phyloP scores from a whole-genome alignment of 2,113 vertebrate species.

The Lota lota region DNA sequence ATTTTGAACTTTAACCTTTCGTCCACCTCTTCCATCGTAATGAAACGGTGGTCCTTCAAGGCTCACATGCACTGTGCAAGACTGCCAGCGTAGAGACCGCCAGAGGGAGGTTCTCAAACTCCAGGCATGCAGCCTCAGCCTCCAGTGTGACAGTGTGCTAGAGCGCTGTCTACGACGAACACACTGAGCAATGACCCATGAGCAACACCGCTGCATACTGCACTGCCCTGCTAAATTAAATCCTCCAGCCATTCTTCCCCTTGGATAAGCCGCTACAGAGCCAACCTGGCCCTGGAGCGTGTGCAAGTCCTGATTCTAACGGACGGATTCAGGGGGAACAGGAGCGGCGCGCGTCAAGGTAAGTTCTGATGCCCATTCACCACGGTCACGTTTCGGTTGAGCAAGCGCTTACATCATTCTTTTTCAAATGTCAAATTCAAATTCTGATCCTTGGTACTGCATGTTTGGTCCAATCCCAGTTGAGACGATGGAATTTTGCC shows the following conservation, averaged over 20 bases:
- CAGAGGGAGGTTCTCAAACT: too few species aligned
- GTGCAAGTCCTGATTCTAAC: constrained; percentile 45
- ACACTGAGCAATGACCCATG: constrained; percentile 58
- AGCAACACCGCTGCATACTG: constrained; percentile 34
- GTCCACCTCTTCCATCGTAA: too few species aligned
- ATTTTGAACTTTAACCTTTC: too few species aligned
- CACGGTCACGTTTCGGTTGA: neutral
- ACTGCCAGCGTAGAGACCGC: too few species aligned
- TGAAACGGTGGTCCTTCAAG: too few species aligned
- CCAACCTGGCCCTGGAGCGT: constrained; percentile 45
- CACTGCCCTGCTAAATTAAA: constrained; percentile 49
- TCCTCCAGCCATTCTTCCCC: constrained; percentile 59
- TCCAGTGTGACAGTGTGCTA: constrained; percentile 42
- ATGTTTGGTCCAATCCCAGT: too few species aligned
- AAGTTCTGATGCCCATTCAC: constrained; percentile 24
- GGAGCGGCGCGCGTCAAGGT: constrained; percentile 32
- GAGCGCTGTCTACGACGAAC: constrained; percentile 40
- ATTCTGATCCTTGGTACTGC: too few species aligned
- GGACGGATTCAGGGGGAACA: constrained; percentile 8
- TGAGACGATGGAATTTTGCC: too few species aligned
- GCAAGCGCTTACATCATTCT: too few species aligned
- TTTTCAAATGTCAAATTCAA: too few species aligned
- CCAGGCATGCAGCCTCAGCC: too few species aligned
- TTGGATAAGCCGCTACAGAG: constrained; percentile 54
- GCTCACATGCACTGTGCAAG: too few species aligned